A percentile compares a stretch with the other conserved stretches of the same genome.
Evolutionary conservation across 2,888 invertebrate genomes (phyloP).

Genomic region (Tetragonula carbonaria): DNA sequence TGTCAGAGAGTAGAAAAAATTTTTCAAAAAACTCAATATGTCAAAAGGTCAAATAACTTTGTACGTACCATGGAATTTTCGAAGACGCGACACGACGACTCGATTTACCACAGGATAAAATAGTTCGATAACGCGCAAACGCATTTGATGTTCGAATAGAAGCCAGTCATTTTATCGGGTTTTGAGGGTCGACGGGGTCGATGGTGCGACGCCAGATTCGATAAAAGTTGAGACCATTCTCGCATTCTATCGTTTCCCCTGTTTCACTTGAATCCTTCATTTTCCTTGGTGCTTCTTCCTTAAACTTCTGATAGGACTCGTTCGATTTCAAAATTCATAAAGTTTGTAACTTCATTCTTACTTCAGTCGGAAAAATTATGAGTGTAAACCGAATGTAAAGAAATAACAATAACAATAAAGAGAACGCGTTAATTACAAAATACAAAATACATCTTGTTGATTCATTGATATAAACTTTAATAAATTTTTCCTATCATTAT

Average conservation of each 20-base stretch:
- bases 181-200: slow-evolving; percentile 71
- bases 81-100: slow-evolving; percentile 18
- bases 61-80: slow-evolving; percentile 25
- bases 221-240: slow-evolving; percentile 59
- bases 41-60: slow-evolving; percentile 13
- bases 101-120: slow-evolving; percentile 46
- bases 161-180: slow-evolving; percentile 62
- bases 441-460: slow-evolving; percentile 47
- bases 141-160: slow-evolving; percentile 47
- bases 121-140: slow-evolving; percentile 56
- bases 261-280: slow-evolving; percentile 3
- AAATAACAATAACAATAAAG: slow-evolving; percentile 23
- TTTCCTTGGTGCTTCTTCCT: slow-evolving; percentile 9
- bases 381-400: slow-evolving; percentile 9
- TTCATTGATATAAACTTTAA: slow-evolving; percentile 27
- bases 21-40: background rate
- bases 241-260: slow-evolving; percentile 19
- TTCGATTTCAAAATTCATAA: slow-evolving; percentile 35
- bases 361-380: background rate
- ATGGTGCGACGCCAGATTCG: slow-evolving; percentile 65
- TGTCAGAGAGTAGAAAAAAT: background rate
- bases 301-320: background rate
- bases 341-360: background rate
- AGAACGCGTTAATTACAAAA: slow-evolving; percentile 14
- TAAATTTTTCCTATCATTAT: slow-evolving; percentile 56